Conservation (phyloP, 2,888 invertebrate species). For the Furcula furcula region DNA sequence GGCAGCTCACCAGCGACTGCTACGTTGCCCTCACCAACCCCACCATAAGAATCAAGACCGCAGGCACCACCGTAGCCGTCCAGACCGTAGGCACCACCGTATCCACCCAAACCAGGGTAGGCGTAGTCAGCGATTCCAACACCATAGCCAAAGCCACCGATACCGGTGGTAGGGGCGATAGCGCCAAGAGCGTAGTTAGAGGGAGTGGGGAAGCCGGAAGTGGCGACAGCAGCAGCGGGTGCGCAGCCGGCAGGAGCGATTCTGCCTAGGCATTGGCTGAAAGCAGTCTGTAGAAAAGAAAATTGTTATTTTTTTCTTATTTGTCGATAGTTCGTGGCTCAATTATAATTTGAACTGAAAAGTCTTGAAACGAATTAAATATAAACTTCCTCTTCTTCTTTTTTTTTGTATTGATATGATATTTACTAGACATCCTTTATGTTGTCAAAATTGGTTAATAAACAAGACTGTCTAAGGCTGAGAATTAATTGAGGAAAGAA, state of each 20-base stretch:
- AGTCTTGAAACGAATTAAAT: no score
- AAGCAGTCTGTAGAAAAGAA: conserved; percentile 3
- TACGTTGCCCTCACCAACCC: conserved; percentile 37
- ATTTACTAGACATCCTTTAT: no score
- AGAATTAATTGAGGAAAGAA: no score
- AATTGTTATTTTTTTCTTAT: no score
- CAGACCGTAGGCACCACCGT: conserved; percentile 5
- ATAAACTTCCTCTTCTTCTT: no score
- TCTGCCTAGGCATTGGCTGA: conserved; percentile 8
- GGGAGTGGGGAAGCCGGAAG: neutral
- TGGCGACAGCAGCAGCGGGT: conserved; percentile 1
- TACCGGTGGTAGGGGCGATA: no score
- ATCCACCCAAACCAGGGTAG: conserved; percentile 6
- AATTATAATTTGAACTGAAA: no score
- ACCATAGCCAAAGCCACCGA: conserved; percentile 3
- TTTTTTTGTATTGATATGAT: no score
- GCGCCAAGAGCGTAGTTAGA: neutral
- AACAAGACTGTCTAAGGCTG: no score
- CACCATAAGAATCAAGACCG: conserved; percentile 27
- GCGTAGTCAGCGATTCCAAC: conserved; percentile 4
- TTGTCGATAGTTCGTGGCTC: no score
- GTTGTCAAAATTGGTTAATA: no score
- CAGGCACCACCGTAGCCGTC: no score
- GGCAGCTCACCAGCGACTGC: conserved; percentile 39
- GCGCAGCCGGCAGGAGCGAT: conserved; percentile 2